These are phyloP conservation scores for Heteropelma amictum DNA, from an alignment of 2,888 invertebrate genomes.

Conservation along the genomic window DNA sequence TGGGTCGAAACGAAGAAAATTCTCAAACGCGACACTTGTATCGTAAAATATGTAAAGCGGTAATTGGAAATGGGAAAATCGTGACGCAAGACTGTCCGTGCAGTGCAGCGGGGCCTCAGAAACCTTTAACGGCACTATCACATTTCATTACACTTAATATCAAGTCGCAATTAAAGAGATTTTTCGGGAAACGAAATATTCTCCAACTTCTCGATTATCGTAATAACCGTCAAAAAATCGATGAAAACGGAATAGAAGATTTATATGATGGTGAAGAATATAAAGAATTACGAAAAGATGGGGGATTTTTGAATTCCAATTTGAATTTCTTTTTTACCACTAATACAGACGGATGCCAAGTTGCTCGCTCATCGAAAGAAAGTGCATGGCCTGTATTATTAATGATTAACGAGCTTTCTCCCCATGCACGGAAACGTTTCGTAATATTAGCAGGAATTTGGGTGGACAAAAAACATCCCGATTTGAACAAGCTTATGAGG, in stretches of 20 bases:
- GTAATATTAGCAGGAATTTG: conserved; percentile 38
- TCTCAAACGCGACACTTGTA: conserved; percentile 13
- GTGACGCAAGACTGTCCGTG: conserved; percentile 8
- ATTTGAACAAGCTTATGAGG: not conserved
- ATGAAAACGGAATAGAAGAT: conserved; percentile 19
- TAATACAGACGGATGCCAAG: no score
- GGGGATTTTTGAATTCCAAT: conserved; percentile 13
- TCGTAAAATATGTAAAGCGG: conserved; percentile 11
- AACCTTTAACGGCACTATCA: not conserved
- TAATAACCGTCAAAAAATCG: not conserved
- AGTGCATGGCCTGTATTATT: no score
- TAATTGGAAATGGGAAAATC: conserved; percentile 1
- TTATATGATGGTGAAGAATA: conserved; percentile 25
- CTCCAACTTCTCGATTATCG: not conserved
- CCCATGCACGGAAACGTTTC: no score
- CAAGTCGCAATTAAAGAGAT: not conserved
- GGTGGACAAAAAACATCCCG: conserved; percentile 21
- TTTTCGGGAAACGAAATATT: conserved; percentile 12
- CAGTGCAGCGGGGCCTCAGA: not conserved
- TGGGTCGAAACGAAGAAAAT: conserved; percentile 7
- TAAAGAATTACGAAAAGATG: conserved; percentile 14
- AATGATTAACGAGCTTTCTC: conserved; percentile 38
- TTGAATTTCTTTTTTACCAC: not conserved
- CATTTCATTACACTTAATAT: conserved; percentile 18
- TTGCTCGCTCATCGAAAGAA: not conserved